Evolutionary conservation across 2,888 invertebrate species (phyloP).

Genomic region (Tenthredo mesomela): DNA sequence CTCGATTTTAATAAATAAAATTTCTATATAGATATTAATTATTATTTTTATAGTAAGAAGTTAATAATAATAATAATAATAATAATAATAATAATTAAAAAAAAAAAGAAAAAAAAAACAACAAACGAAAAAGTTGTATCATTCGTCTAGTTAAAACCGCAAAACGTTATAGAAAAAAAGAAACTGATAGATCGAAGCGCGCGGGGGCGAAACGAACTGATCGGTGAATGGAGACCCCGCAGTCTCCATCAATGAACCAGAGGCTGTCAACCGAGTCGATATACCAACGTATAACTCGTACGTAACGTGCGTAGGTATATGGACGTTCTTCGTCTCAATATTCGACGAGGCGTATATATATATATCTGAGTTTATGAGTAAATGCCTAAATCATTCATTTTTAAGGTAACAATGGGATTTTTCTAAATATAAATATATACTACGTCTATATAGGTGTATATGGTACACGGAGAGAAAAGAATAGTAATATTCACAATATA

Average conservation of each 20-base stretch:
- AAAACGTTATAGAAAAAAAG: constrained; percentile 1
- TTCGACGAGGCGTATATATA: background rate
- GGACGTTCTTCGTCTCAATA: background rate
- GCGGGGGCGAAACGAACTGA: constrained; percentile 18
- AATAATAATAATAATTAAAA: too few species aligned
- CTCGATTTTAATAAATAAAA: background rate
- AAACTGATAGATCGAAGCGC: constrained; percentile 28
- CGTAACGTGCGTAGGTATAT: background rate
- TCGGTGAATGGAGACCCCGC: constrained; percentile 59
- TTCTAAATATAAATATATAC: too few species aligned
- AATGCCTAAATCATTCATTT: too few species aligned
- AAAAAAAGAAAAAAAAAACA: background rate
- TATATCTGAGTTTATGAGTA: background rate
- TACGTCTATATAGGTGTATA: too few species aligned
- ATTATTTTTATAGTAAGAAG: background rate
- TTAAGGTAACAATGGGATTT: too few species aligned
- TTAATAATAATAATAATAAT: too few species aligned
- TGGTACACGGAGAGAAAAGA: too few species aligned
- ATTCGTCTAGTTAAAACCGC: background rate
- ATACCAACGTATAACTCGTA: background rate
- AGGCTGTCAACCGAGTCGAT: constrained; percentile 65
- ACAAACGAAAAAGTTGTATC: background rate
- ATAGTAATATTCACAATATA: too few species aligned
- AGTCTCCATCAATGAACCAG: constrained; percentile 76
- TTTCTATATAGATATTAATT: background rate